Evolutionary conservation across 2,113 vertebrate genomes (phyloP).

Genomic region (Electrona antarctica): DNA sequence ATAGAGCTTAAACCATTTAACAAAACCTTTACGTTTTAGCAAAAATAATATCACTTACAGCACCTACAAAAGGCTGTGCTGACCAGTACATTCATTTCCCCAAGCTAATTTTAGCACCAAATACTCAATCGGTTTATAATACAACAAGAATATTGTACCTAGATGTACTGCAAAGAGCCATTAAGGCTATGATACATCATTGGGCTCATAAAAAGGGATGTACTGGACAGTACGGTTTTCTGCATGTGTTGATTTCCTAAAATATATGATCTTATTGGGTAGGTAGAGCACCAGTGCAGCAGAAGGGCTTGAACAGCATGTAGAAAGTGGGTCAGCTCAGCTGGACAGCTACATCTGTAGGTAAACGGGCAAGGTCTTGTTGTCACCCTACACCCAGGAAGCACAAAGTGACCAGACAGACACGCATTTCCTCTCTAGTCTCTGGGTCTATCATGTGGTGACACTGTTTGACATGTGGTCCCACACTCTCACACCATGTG

Average conservation of each 20-base stretch:
- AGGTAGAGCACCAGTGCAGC: background rate
- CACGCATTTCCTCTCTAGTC: conserved; percentile 50
- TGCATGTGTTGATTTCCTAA: background rate
- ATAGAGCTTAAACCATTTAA: no score
- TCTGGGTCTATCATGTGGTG: conserved; percentile 43
- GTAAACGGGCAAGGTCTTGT: conserved; percentile 56
- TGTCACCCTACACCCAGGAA: conserved; percentile 64
- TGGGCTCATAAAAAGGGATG: no score
- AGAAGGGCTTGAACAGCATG: background rate
- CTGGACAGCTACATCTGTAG: conserved; percentile 38
- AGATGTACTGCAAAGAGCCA: no score
- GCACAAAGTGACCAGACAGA: conserved; percentile 62
- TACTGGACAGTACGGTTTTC: background rate
- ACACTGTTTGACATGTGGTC: conserved; percentile 53
- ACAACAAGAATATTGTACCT: background rate
- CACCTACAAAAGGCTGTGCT: no score
- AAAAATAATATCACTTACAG: no score
- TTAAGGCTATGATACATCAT: background rate
- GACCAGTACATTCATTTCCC: no score
- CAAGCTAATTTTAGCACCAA: no score
- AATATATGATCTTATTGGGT: background rate
- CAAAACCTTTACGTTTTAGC: no score
- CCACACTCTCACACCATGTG: conserved; percentile 31
- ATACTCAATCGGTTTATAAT: conserved; percentile 7
- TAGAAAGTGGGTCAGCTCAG: conserved; percentile 49